A percentile compares a stretch with the other conserved stretches of the same genome.
phyloP scores from a whole-genome alignment of 2,888 invertebrate genomes.

The Lottia gigantea region DNA sequence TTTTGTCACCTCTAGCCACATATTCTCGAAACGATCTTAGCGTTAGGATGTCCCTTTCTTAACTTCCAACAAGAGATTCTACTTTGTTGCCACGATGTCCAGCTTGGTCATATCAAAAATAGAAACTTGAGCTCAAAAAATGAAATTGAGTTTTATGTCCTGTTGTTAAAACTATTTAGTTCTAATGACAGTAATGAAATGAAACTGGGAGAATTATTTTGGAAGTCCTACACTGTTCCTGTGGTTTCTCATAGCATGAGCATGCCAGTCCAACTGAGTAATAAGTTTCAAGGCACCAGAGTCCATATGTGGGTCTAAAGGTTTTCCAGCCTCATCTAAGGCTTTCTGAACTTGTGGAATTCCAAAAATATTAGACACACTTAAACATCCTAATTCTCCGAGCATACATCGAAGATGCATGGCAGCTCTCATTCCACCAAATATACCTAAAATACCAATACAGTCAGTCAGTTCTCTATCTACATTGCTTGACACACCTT shows the following conservation, averaged over 20 bases:
- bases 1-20: too few species aligned
- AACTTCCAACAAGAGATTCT: too few species aligned
- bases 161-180: too few species aligned
- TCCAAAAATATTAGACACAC: slow-evolving; percentile 65
- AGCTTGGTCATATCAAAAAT: too few species aligned
- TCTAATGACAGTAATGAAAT: too few species aligned
- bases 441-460: slow-evolving; percentile 52
- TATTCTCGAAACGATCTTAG: too few species aligned
- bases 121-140: too few species aligned
- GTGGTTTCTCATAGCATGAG: slow-evolving; percentile 62
- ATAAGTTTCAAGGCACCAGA: slow-evolving; percentile 53
- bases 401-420: slow-evolving; percentile 64
- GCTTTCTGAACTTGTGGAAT: slow-evolving; percentile 62
- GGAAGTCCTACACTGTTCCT: slow-evolving; percentile 23
- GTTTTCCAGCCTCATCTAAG: slow-evolving; percentile 59
- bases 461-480: too few species aligned
- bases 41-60: too few species aligned
- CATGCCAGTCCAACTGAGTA: slow-evolving; percentile 68
- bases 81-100: too few species aligned
- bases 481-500: too few species aligned
- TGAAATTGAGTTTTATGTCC: too few species aligned
- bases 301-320: slow-evolving; percentile 53
- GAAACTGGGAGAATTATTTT: not conserved
- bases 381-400: slow-evolving; percentile 65
- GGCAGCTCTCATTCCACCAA: slow-evolving; percentile 66